Evolutionary conservation across 2,888 invertebrate genomes (phyloP).

Genomic region (Drosophila sordidula): DNA sequence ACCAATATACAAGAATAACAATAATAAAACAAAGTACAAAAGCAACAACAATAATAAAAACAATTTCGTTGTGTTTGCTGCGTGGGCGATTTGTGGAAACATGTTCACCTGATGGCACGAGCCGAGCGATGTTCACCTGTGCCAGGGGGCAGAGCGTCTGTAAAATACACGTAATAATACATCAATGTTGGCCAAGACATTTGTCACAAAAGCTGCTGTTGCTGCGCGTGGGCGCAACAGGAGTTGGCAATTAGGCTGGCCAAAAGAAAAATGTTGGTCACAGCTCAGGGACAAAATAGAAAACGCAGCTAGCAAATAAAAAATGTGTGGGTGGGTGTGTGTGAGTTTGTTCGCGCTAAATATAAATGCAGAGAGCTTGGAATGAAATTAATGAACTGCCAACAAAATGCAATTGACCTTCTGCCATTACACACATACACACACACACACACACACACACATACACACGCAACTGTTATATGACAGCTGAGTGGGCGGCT

Average conservation of each 20-base stretch:
- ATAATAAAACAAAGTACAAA: constrained; percentile 28
- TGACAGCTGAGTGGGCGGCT: constrained; percentile 50
- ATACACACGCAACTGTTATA: neutral
- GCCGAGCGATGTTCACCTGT: constrained; percentile 52
- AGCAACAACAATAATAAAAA: constrained; percentile 9
- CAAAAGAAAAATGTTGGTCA: constrained; percentile 26
- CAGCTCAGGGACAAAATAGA: constrained; percentile 37
- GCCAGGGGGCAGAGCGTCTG: constrained; percentile 16
- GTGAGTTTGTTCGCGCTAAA: constrained; percentile 52
- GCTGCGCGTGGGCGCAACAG: constrained; percentile 39
- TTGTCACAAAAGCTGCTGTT: constrained; percentile 34
- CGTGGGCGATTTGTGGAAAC: constrained; percentile 57
- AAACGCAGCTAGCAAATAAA: constrained; percentile 9
- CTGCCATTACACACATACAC: constrained; percentile 57
- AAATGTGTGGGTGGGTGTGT: constrained; percentile 14
- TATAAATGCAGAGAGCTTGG: constrained; percentile 50
- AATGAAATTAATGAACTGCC: constrained; percentile 79
- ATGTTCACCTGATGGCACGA: constrained; percentile 56
- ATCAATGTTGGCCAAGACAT: constrained; percentile 57
- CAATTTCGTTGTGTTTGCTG: constrained; percentile 18
- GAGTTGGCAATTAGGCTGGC: constrained; percentile 57
- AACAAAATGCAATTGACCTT: constrained; percentile 83
- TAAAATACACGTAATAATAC: constrained; percentile 42
- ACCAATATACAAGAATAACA: constrained; percentile 14
- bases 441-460: constrained; percentile 1